These are phyloP conservation scores for Podarcis muralis DNA, from an alignment of 2,113 vertebrate genomes.

Conservation along the genomic window DNA sequence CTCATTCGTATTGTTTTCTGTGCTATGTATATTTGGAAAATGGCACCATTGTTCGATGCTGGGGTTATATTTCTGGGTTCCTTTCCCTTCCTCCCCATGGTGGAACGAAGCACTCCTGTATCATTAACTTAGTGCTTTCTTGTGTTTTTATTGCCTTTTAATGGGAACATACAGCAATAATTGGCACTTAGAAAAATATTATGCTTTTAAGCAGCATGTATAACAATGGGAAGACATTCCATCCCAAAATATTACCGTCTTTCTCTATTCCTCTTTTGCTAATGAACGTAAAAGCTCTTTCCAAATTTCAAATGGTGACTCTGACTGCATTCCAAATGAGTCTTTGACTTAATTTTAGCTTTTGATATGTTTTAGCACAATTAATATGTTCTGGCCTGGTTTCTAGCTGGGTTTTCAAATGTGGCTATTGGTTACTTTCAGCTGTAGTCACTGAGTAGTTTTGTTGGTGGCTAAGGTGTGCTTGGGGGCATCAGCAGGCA, in stretches of 20 bases:
- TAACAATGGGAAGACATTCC: slow-evolving; percentile 2
- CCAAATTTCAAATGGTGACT: neutral
- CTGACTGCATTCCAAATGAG: neutral
- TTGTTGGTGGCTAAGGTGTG: no score
- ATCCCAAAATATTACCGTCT: neutral
- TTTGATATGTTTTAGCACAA: neutral
- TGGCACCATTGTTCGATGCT: neutral
- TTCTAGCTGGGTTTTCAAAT: no score
- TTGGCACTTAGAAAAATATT: slow-evolving; percentile 3
- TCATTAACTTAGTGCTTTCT: neutral
- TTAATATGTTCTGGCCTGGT: neutral
- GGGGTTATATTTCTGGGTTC: neutral
- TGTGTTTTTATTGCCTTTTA: slow-evolving; percentile 28
- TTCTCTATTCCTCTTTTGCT: neutral
- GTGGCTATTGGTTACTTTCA: no score
- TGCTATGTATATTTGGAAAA: neutral
- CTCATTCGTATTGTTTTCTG: neutral
- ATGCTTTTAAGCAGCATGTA: slow-evolving; percentile 5
- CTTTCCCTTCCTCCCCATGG: neutral
- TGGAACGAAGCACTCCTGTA: neutral
- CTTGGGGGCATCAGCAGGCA: no score
- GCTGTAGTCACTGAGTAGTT: no score
- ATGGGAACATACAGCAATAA: slow-evolving; percentile 15
- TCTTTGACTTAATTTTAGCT: slow-evolving; percentile 11
- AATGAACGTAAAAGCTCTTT: neutral